A percentile compares a stretch with the other conserved stretches of the same genome.
These are phyloP conservation scores for Thinocorus orbignyianus DNA, from an alignment of 2,113 vertebrate genomes.

Conservation along the genomic window DNA sequence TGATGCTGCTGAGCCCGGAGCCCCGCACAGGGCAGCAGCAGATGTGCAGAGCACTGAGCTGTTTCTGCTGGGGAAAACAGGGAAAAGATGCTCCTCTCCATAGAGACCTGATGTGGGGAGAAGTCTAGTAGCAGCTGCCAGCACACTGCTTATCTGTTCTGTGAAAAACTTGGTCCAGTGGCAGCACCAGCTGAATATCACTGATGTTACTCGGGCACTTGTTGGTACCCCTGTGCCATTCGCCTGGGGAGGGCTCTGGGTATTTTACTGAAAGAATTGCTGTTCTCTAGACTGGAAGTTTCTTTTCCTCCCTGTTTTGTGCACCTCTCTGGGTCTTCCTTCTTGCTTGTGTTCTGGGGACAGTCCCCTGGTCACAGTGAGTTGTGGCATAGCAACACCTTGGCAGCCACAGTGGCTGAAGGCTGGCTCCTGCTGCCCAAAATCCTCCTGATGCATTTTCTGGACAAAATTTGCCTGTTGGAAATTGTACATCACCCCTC, in stretches of 20 bases:
- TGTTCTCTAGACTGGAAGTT: background rate
- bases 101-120: background rate
- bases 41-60: background rate
- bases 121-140: background rate
- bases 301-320: background rate
- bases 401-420: background rate
- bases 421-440: background rate
- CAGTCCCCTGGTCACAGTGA: background rate
- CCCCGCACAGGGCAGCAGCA: accelerated
- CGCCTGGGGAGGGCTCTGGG: background rate
- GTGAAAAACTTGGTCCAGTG: background rate
- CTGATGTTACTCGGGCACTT: background rate
- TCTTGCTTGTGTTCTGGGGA: background rate
- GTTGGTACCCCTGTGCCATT: background rate
- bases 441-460: background rate
- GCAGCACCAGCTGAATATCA: background rate
- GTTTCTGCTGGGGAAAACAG: background rate
- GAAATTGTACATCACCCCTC: background rate
- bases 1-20: background rate
- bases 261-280: background rate
- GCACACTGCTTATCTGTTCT: background rate
- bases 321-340: background rate
- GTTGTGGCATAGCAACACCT: background rate
- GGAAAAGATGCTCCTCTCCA: background rate
- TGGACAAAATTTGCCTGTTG: background rate